phyloP scores from a whole-genome alignment of 2,113 vertebrate species.

The Daboia siamensis region DNA sequence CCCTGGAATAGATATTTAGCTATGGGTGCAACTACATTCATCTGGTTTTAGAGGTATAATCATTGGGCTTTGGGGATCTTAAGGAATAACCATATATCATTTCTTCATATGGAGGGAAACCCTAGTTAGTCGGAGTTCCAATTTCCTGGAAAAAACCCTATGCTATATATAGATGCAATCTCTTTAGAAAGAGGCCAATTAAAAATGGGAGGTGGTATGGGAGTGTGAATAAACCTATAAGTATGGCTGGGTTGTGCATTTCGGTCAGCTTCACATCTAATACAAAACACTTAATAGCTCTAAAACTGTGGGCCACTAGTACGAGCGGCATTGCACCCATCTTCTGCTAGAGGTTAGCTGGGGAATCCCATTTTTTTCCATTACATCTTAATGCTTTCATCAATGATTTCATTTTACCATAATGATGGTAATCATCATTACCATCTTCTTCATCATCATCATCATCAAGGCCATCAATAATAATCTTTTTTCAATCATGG shows the following conservation, averaged over 20 bases:
- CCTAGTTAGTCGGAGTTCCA: not conserved
- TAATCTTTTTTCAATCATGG: not conserved
- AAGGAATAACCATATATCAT: not conserved
- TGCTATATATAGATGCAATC: not conserved
- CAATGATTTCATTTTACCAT: too few relatives aligned
- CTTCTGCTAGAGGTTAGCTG: not conserved
- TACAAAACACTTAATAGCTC: not conserved
- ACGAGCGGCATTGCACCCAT: not conserved
- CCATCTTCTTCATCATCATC: not conserved
- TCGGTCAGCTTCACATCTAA: not conserved
- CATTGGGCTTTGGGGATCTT: not conserved
- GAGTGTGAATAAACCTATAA: not conserved
- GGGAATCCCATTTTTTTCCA: not conserved
- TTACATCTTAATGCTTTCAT: not conserved
- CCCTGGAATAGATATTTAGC: not conserved
- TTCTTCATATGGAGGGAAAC: not conserved
- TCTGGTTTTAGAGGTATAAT: not conserved
- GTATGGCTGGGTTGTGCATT: not conserved
- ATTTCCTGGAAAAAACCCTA: not conserved
- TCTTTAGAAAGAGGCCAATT: not conserved
- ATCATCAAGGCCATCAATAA: not conserved
- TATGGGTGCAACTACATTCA: not conserved
- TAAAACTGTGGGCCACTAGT: not conserved
- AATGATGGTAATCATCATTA: not conserved
- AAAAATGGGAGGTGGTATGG: not conserved